These are phyloP conservation scores for Nymphalis io DNA, from an alignment of 1,140 invertebrate genomes.

Conservation along the genomic window DNA sequence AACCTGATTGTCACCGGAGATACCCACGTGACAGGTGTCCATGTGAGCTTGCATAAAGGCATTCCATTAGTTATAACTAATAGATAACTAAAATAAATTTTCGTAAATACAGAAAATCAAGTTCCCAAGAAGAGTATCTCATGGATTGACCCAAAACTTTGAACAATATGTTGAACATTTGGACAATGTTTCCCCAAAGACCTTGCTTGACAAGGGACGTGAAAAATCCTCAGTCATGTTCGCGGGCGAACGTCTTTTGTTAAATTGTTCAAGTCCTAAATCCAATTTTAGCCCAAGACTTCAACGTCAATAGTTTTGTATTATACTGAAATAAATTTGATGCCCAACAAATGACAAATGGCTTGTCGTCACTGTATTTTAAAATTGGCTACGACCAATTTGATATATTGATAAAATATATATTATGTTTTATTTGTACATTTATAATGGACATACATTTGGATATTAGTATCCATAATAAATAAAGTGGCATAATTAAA, in stretches of 20 bases:
- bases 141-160: background rate
- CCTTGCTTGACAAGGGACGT: constrained; percentile 1
- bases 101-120: background rate
- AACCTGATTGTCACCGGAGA: too few relatives aligned
- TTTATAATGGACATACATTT: too few relatives aligned
- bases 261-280: background rate
- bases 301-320: background rate
- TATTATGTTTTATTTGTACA: too few relatives aligned
- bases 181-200: background rate
- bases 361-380: too few relatives aligned
- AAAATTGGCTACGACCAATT: too few relatives aligned
- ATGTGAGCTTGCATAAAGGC: too few relatives aligned
- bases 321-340: background rate
- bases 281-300: background rate
- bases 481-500: too few relatives aligned
- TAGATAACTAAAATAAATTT: background rate
- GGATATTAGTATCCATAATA: too few relatives aligned
- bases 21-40: too few relatives aligned
- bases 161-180: background rate
- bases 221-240: background rate
- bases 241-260: background rate
- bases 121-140: background rate
- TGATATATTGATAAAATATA: too few relatives aligned
- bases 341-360: too few relatives aligned
- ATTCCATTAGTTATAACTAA: background rate